Evolutionary conservation across 2,888 invertebrate genomes (phyloP), one percentile per base, ranked within the genome.

Genomic region (Drepana falcataria): DNA sequence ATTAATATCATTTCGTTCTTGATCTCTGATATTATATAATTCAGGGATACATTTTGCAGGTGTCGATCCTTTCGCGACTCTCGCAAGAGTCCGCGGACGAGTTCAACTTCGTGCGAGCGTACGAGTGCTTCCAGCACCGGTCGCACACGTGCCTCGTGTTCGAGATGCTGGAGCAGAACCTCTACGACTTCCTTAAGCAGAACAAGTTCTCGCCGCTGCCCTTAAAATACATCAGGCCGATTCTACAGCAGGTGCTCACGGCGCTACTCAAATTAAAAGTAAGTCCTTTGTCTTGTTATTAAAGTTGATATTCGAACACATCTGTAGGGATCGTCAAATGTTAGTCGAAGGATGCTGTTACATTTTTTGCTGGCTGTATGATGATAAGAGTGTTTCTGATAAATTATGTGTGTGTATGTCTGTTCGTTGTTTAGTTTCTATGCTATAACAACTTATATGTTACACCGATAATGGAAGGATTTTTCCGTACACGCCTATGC

Each of bases 91-190:
- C 98, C 93, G 98, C 98, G 73, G 98, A 98, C 91, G 98, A 98
- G 93, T 99, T 98, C 93, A 99, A 99, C 93, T 99, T 99, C 93
- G 99, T 99, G 73, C 97, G 99, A 65, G 99, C 99, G 51, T 99
- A 98, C 91, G 99, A 99, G 91, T 99, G 99, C 92, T 99, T 99
- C 92, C 98, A 98, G 92, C 99, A 99, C 91, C 98, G 99, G 88
- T 98, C 98, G 85, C 99, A 99, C 92, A 99, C 99, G 55, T 99
- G 99, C 90, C 94, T 99, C 90, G 99, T 99, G 81, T 99, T 99
- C 87, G 99, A 99, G 92, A 99, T 99, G 99, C 94, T 99, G 75
- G 99, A 99, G 83, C 99, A 99, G 93, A 99, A 99, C 91, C 93
- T 99, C 68, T 99, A 99, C 91, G 99, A 99, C 93, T 99, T 99